Conservation (phyloP, 2,797 vertebrate genomes). For the Phalanger gymnotis region DNA sequence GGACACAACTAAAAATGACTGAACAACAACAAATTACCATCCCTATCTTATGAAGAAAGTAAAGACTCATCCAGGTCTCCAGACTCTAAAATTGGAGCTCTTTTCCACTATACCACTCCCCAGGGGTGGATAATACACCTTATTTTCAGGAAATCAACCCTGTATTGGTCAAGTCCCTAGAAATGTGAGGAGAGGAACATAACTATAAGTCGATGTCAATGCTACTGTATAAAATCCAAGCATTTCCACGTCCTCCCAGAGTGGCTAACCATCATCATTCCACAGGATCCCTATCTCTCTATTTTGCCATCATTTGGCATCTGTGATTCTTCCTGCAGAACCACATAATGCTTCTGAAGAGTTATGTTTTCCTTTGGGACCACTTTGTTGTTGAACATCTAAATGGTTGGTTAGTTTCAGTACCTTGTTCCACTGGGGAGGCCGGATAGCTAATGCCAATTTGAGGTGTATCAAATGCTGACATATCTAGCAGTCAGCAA, state of each 20-base stretch:
- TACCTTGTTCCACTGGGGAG: background rate
- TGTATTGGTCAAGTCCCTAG: background rate
- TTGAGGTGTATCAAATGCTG: conserved; percentile 28
- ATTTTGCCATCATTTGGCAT: conserved; percentile 8
- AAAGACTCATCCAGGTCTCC: background rate
- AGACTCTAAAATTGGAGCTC: background rate
- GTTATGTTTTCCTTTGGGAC: background rate
- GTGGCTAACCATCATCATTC: background rate
- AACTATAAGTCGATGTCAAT: background rate
- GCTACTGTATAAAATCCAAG: background rate
- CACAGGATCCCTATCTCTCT: background rate
- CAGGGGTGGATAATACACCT: background rate
- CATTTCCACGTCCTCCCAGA: conserved; percentile 3
- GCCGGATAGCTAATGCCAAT: background rate
- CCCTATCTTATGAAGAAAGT: background rate
- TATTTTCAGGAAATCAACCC: background rate
- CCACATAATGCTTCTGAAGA: background rate
- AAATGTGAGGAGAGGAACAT: background rate
- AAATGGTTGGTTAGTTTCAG: background rate
- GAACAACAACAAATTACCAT: background rate
- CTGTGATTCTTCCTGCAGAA: background rate
- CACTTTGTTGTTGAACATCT: background rate
- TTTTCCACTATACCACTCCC: background rate
- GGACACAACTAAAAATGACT: background rate
- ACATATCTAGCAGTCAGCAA: conserved; percentile 2